Base-by-base conservation (phyloP, 2,888 invertebrate genomes). In the Drosophila greeni region DNA sequence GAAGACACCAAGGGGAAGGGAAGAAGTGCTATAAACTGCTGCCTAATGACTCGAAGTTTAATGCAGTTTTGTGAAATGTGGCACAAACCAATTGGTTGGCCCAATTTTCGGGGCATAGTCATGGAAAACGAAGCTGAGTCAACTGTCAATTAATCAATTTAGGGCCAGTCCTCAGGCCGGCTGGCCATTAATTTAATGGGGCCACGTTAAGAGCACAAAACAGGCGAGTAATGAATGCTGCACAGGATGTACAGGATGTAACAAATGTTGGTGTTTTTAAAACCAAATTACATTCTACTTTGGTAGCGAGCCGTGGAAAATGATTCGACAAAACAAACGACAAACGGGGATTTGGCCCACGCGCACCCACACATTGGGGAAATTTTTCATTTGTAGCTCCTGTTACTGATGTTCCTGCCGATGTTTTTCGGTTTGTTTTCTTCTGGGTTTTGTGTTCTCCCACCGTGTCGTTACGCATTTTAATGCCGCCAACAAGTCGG, bases 91-190 rank as follows among this genome's bases (percentile, higher is more conserved):
- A 71, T 57, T 79, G 45, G 45, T 31, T 16, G 36, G 33, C 16
- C 31, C 16, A 20, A 40, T 56, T 62, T 67, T 49, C 11, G n/a
- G 37, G 49, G 31, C 55, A 59, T 49, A 77, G 53, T 61, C 65
- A 36, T n/a, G 62, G 42, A 40, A 39, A 43, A 47, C 31, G 26
- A 20, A 40, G 85, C 76, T 72, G 83, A 81, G 70, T 81, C 75
- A 74, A 73, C 77, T 74, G 85, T 62, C 85, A 82, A 83, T 83
- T 83, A 83, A 83, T 83, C 85, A 83, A 80, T 76, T 77, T 66
- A 49, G 62, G 62, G 60, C 47, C 58, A 64, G 57, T 60, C 53
- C 42, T 51, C 47, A 23, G 40, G 65, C 45, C 54, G 70, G 29
- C 64, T 68, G 20, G 67, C 72, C 77, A 84, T 82, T 69, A 77